Base-by-base conservation (phyloP, 2,113 vertebrate genomes). In the Cynopterus brachyotis region DNA sequence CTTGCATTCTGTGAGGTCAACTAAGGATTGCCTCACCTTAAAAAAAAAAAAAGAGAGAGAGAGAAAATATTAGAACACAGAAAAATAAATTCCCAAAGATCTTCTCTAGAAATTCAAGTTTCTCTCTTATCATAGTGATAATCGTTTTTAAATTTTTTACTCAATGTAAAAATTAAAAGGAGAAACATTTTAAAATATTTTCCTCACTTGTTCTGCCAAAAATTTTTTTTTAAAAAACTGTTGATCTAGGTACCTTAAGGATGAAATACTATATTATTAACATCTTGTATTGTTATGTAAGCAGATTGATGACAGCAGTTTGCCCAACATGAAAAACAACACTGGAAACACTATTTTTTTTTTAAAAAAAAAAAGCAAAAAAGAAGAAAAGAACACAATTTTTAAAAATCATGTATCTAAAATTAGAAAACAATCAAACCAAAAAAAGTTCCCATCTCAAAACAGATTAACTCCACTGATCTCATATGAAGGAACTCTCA, bases 251-350 rank as follows among this genome's bases (percentile, higher is more conserved):
- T 11, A 86, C 16, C 59, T 95, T 67, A 94, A 73, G 12, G 30
- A 66, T 50, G 37, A 91, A 10, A 80, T 15, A 42, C 1, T 17
- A 3, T 30, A 42, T 62, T 80, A 75, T 66, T 83, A 89, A 82
- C 20, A 89, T 72, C 45, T 90, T 62, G 1, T 72, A 70, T 78
- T 64, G 17, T 45, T 86, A 47, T 19, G 57, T 47, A 73, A 91
- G 45, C 64, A 95, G 89, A 66, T 4, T 40, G 55, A 84, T 53
- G 0, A 84, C 17, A 89, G 35, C 62, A 85, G 30, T 89, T 12
- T 45, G 45, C 32, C 35, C 30, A 62, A 89, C 32, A n/a, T 85
- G 32, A 96, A 79, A 89, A 96, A n/a, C 83, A 92, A 96, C 13
- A 62, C 26, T 93, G 76, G 79, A 32, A 20, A 6, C 2, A 83